These are phyloP conservation scores for Lithobates sylvaticus DNA, from an alignment of 2,797 vertebrate genomes.

Conservation along the genomic window DNA sequence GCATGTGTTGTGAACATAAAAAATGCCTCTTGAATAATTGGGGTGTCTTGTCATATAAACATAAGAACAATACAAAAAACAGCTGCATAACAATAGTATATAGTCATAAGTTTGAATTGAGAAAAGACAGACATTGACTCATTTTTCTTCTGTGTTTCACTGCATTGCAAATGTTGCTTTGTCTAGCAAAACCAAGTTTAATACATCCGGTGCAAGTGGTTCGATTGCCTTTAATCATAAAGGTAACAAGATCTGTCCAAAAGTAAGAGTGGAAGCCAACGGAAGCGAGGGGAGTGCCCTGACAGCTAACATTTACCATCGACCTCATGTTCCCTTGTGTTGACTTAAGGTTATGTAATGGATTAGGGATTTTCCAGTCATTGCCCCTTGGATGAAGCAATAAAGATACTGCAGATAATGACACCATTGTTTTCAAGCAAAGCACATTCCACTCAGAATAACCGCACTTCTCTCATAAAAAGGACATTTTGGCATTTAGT, in stretches of 20 bases:
- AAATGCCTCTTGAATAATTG: too few species aligned
- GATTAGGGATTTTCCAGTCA: slow-evolving; percentile 60
- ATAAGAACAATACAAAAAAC: background rate
- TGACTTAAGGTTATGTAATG: slow-evolving; percentile 52
- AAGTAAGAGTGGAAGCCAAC: slow-evolving; percentile 26
- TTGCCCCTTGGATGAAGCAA: slow-evolving; percentile 57
- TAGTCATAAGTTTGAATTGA: too few species aligned
- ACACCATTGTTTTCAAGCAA: slow-evolving; percentile 49
- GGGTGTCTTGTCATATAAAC: background rate
- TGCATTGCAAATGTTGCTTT: background rate
- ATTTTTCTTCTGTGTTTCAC: background rate
- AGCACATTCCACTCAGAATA: slow-evolving; percentile 29
- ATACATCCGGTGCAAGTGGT: background rate
- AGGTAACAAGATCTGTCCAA: slow-evolving; percentile 21
- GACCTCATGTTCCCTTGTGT: slow-evolving; percentile 27
- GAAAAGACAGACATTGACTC: too few species aligned
- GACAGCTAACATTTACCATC: slow-evolving; percentile 43
- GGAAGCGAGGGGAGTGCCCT: slow-evolving; percentile 31
- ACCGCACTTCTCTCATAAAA: slow-evolving; percentile 27
- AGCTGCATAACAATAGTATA: too few species aligned
- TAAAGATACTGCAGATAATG: slow-evolving; percentile 52
- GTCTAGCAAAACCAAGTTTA: background rate
- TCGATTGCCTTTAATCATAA: background rate
- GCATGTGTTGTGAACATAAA: too few species aligned
- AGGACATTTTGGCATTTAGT: slow-evolving; percentile 19